A percentile compares a stretch with the other conserved stretches of the same genome.
Evolutionary conservation across 2,888 invertebrate genomes (phyloP).

Genomic region (Carpatolechia fugitivella): DNA sequence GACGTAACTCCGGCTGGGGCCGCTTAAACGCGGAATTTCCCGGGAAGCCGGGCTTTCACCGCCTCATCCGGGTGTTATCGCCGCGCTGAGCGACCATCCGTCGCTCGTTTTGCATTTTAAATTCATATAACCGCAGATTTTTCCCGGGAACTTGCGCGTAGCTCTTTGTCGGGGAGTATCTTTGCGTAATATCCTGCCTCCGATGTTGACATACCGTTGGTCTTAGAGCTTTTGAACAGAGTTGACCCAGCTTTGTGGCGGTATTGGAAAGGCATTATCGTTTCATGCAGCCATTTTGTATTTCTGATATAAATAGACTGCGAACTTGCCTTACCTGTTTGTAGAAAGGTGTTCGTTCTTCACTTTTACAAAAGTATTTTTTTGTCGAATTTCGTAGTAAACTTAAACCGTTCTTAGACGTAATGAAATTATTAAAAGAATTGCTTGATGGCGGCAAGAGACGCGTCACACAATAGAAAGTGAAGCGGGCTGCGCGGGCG

Average conservation of each 20-base stretch:
- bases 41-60: slow-evolving; percentile 43
- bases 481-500: slow-evolving; percentile 66
- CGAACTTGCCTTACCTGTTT: background rate
- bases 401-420: background rate
- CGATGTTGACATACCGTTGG: slow-evolving; percentile 28
- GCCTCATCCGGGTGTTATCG: slow-evolving; percentile 49
- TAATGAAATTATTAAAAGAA: slow-evolving; percentile 7
- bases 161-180: slow-evolving; percentile 44
- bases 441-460: slow-evolving; percentile 26
- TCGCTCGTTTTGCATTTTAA: slow-evolving; percentile 51
- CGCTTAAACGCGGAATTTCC: slow-evolving; percentile 43
- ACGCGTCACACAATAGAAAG: slow-evolving; percentile 71
- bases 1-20: slow-evolving; percentile 38
- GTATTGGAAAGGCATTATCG: slow-evolving; percentile 20
- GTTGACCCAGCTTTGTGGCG: slow-evolving; percentile 3
- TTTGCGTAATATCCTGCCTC: slow-evolving; percentile 40
- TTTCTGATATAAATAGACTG: background rate
- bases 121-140: slow-evolving; percentile 52
- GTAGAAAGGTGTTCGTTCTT: background rate
- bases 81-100: slow-evolving; percentile 36
- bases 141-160: slow-evolving; percentile 38
- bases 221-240: slow-evolving; percentile 28
- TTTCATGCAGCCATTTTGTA: slow-evolving; percentile 6
- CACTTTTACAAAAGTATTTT: too few species aligned
- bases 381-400: too few species aligned